These are phyloP conservation scores for Anabas testudineus DNA, from an alignment of 2,797 vertebrate genomes.

Conservation along the genomic window DNA sequence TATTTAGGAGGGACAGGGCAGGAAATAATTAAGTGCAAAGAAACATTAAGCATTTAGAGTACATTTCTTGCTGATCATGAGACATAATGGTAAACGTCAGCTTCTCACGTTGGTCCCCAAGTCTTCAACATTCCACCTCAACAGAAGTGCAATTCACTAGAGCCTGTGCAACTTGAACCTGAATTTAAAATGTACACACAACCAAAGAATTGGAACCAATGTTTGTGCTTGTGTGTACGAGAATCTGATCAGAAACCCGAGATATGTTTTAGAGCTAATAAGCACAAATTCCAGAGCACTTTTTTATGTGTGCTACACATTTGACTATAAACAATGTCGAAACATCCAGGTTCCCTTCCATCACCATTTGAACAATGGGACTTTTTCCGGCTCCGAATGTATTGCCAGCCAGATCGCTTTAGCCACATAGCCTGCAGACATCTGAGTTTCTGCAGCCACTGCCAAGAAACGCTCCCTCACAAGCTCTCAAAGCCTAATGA, in stretches of 20 bases:
- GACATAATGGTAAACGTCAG: constrained; percentile 69
- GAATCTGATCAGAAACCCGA: constrained; percentile 42
- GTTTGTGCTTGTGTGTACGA: constrained; percentile 27
- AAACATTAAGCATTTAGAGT: constrained; percentile 75
- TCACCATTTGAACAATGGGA: constrained; percentile 82
- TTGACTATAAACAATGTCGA: constrained; percentile 77
- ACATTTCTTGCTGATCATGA: constrained; percentile 63
- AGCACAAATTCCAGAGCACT: constrained; percentile 64
- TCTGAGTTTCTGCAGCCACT: constrained; percentile 77
- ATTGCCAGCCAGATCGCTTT: constrained; percentile 83
- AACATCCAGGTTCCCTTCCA: constrained; percentile 79
- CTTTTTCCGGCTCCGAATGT: constrained; percentile 80
- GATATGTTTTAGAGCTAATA: constrained; percentile 76
- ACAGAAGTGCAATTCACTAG: constrained; percentile 43
- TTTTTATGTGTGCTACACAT: constrained; percentile 74
- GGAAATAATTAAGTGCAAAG: constrained; percentile 78
- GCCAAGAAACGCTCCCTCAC: constrained; percentile 79
- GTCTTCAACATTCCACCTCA: constrained; percentile 68
- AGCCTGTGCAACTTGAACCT: constrained; percentile 66
- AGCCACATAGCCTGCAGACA: constrained; percentile 83
- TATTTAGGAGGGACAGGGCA: constrained; percentile 28
- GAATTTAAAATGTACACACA: constrained; percentile 40
- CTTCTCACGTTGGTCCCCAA: constrained; percentile 47
- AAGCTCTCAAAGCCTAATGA: constrained; percentile 82
- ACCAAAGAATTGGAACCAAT: constrained; percentile 32